phyloP scores from a whole-genome alignment of 2,797 vertebrate species.

The Rhinatrema bivittatum region DNA sequence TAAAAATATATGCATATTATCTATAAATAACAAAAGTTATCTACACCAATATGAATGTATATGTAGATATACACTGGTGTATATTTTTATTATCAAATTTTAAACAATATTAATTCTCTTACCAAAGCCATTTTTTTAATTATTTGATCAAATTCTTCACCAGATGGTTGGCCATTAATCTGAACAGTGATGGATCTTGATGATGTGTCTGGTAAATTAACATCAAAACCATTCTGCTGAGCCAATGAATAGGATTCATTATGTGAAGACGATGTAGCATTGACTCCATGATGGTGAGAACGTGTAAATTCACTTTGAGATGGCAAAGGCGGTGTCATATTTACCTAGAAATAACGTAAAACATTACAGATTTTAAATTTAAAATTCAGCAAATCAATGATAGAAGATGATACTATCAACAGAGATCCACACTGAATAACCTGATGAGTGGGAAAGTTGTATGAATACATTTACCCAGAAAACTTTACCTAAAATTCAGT shows the following conservation, averaged over 20 bases:
- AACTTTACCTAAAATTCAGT: too few relatives aligned
- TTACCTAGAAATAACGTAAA: conserved; percentile 51
- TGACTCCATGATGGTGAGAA: conserved; percentile 32
- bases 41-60: too few relatives aligned
- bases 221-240: conserved; percentile 66
- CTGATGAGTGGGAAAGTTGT: too few relatives aligned
- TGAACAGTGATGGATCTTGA: conserved; percentile 32
- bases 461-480: too few relatives aligned
- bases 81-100: too few relatives aligned
- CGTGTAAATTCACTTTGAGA: conserved; percentile 40
- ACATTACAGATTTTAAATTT: background rate
- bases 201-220: conserved; percentile 47
- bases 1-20: too few relatives aligned
- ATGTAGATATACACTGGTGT: too few relatives aligned
- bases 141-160: conserved; percentile 74
- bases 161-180: conserved; percentile 58
- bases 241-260: conserved; percentile 57
- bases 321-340: conserved; percentile 26
- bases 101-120: too few relatives aligned
- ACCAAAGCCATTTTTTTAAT: conserved; percentile 91
- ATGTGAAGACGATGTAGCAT: conserved; percentile 46
- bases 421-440: too few relatives aligned
- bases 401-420: too few relatives aligned
- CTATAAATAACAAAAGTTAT: too few relatives aligned
- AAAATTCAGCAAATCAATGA: background rate